A percentile compares a stretch with the other conserved stretches of the same genome.
Conservation (phyloP, 2,888 invertebrate genomes). For the Salpingus planirostris region DNA sequence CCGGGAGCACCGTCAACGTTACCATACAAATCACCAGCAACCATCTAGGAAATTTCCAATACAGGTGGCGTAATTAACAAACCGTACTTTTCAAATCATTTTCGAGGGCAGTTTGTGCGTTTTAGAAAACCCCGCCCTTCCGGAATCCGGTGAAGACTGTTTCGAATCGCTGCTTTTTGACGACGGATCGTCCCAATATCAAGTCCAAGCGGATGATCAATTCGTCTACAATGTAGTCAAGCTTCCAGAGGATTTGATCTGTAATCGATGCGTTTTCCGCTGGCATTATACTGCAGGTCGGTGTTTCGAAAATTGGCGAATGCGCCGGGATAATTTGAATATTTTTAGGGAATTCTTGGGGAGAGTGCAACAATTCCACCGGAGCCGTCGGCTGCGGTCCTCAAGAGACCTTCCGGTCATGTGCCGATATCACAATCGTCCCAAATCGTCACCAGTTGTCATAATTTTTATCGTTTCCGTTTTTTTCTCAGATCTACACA, state of each 20-base stretch:
- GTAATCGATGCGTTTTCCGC: conserved; percentile 44
- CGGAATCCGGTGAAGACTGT: conserved; percentile 41
- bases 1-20: conserved; percentile 26
- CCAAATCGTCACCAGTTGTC: too few relatives aligned
- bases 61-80: too few relatives aligned
- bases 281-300: conserved; percentile 43
- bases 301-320: neutral
- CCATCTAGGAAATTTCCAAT: conserved; percentile 24
- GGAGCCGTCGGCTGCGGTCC: conserved; percentile 33
- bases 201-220: conserved; percentile 20
- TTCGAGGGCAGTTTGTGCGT: conserved; percentile 36
- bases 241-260: conserved; percentile 38
- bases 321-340: too few relatives aligned
- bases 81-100: too few relatives aligned
- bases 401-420: conserved; percentile 35
- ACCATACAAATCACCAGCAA: conserved; percentile 31
- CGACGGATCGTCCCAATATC: conserved; percentile 30
- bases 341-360: conserved; percentile 36
- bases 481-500: too few relatives aligned
- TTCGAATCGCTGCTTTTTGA: conserved; percentile 34
- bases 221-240: conserved; percentile 23
- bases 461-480: too few relatives aligned
- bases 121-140: conserved; percentile 26
- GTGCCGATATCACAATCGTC: conserved; percentile 31
- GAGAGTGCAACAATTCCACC: conserved; percentile 28